Percentiles rank a stretch among this genome's conserved stretches.
These are phyloP conservation scores for Micromesistius poutassou DNA, from an alignment of 2,797 vertebrate genomes.

Conservation along the genomic window DNA sequence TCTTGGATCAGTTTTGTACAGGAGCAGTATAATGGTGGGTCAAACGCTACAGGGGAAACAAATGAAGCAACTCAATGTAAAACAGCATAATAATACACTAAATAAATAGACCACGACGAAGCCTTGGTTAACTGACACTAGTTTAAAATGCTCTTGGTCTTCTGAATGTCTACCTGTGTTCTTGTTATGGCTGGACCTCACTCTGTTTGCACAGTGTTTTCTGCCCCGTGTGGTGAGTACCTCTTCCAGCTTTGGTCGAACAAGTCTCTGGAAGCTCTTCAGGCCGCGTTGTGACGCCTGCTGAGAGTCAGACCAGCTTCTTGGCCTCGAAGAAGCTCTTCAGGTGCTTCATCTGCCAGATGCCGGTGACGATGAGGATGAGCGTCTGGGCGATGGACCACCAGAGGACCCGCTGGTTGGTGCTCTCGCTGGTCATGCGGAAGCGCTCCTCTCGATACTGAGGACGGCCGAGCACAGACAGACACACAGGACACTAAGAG, in stretches of 20 bases:
- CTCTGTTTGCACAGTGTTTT: constrained; percentile 11
- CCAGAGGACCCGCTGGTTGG: constrained; percentile 94
- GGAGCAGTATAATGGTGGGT: constrained; percentile 4
- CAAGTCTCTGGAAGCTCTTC: constrained; percentile 17
- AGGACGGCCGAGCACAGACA: background rate
- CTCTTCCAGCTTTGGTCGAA: background rate
- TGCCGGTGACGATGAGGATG: constrained; percentile 90
- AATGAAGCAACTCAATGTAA: constrained; percentile 3
- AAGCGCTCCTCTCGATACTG: constrained; percentile 94
- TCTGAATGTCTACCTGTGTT: background rate
- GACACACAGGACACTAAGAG: background rate
- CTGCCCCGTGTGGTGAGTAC: background rate
- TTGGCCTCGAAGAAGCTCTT: constrained; percentile 97
- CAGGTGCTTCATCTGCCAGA: constrained; percentile 97
- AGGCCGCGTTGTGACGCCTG: background rate
- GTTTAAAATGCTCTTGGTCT: background rate
- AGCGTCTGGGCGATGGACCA: constrained; percentile 94
- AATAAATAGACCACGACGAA: constrained; percentile 1
- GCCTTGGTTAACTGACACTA: background rate
- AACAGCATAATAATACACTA: background rate
- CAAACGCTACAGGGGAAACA: background rate
- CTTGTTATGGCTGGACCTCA: constrained; percentile 20
- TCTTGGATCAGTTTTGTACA: constrained; percentile 5
- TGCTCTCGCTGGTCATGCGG: constrained; percentile 93
- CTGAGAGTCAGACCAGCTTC: constrained; percentile 80